Base-by-base conservation (phyloP, 2,797 vertebrate species). In the Pipistrellus nathusii region DNA sequence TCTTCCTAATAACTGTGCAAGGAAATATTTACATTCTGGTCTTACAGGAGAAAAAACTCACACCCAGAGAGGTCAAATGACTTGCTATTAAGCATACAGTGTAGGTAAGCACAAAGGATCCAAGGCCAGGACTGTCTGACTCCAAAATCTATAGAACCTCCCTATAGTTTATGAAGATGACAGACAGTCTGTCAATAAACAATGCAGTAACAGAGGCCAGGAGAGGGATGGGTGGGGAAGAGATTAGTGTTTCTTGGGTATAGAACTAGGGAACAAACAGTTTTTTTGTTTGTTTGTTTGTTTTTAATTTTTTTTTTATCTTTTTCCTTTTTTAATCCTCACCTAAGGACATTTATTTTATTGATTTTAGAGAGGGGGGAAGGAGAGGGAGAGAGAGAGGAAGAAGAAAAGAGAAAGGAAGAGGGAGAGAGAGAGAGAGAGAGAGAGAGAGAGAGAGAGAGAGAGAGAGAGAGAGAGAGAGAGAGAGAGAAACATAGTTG, bases 11-110 rank as follows among this genome's bases (percentile, higher is more conserved):
- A 62, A 87, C 55, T 38, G 76, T 62, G 23, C 15, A 44, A 84
- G 32, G 55, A 81, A 66, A 85, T 85, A 88, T 71, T 95, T 71
- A 92, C 30, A 53, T 51, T 88, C 53, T 48, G 32, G 66, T 71
- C 72, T 88, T 69, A 25, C n/a, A 48, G 27, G 69, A 17, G 18
- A 62, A 95, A 93, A 90, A 48, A 32, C 13, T 72, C 17, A 15
- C 5, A 44, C 18, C 73, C 57, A 57, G 17, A 87, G 38, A 62
- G 3, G 30, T 80, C 46, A 78, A 35, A 25, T 44, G 25, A 20
- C 46, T 93, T 57, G 2, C 35, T 78, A 17, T 64, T 25, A 38
- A 80, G 68, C 32, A 41, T n/a, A 69, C 5, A 14, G 27, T 17
- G 0, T n/a, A 62, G 68, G 18, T 66, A 25, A 35, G 9, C 44